phyloP scores from a whole-genome alignment of 2,888 invertebrate species.

The Agrotis exclamationis region DNA sequence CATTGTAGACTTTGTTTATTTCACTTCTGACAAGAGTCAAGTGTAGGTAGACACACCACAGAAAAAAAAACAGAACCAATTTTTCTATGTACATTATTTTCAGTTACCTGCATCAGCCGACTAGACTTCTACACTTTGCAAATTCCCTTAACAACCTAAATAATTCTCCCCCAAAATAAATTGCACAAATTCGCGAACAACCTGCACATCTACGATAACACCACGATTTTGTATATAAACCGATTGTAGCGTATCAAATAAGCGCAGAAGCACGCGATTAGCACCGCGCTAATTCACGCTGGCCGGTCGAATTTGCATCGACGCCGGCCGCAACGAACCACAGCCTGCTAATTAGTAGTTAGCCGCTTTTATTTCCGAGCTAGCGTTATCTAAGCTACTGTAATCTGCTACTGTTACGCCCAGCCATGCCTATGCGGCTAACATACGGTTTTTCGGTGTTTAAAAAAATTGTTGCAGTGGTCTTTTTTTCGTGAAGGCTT shows the following conservation, averaged over 20 bases:
- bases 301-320: constrained; percentile 82
- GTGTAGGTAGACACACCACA: too few relatives aligned
- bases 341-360: constrained; percentile 85
- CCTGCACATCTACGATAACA: constrained; percentile 62
- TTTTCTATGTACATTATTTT: neutral
- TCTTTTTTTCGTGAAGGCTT: constrained; percentile 10
- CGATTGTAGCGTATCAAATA: constrained; percentile 65
- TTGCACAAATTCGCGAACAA: constrained; percentile 43
- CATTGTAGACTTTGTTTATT: too few relatives aligned
- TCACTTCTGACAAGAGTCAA: too few relatives aligned
- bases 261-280: constrained; percentile 63
- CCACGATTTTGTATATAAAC: constrained; percentile 64
- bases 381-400: constrained; percentile 84
- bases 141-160: neutral
- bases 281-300: constrained; percentile 72
- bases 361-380: constrained; percentile 88
- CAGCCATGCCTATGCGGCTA: constrained; percentile 65
- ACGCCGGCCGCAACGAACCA: constrained; percentile 68
- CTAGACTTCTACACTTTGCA: neutral
- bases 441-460: constrained; percentile 52
- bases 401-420: constrained; percentile 85
- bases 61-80: too few relatives aligned
- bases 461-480: constrained; percentile 45
- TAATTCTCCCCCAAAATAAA: constrained; percentile 22
- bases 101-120: neutral